Evolutionary conservation across 2,888 invertebrate genomes (phyloP).

Genomic region (Escarpia spicata): DNA sequence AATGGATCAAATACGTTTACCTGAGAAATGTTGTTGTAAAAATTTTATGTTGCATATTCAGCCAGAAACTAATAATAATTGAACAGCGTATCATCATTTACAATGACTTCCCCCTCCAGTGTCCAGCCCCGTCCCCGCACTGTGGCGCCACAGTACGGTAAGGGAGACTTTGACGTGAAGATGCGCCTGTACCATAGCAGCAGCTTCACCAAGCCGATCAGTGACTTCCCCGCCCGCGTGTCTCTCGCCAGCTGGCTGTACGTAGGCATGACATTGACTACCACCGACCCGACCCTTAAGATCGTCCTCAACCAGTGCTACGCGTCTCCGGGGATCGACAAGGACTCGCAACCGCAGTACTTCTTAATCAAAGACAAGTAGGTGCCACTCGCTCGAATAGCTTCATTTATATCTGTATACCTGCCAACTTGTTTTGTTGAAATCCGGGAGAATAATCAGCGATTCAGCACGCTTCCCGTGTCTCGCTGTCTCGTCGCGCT

Average conservation of each 20-base stretch:
- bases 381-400: background rate
- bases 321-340: constrained; percentile 49
- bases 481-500: no score
- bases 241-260: constrained; percentile 54
- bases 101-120: constrained; percentile 29
- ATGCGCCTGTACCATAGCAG: constrained; percentile 50
- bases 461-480: no score
- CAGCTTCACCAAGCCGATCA: constrained; percentile 45
- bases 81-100: background rate
- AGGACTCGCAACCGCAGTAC: constrained; percentile 42
- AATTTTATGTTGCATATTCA: background rate
- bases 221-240: constrained; percentile 50
- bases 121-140: constrained; percentile 29
- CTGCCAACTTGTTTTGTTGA: background rate
- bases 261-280: constrained; percentile 48
- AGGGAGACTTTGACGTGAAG: constrained; percentile 43
- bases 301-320: constrained; percentile 54
- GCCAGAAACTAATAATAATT: background rate
- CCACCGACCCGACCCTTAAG: constrained; percentile 50
- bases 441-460: no score
- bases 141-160: constrained; percentile 27
- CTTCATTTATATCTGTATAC: background rate
- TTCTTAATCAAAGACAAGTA: constrained; percentile 56
- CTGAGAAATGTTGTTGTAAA: background rate
- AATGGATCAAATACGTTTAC: no score